Base-by-base conservation (phyloP, 2,888 invertebrate genomes). In the Drosophila prostipennis region DNA sequence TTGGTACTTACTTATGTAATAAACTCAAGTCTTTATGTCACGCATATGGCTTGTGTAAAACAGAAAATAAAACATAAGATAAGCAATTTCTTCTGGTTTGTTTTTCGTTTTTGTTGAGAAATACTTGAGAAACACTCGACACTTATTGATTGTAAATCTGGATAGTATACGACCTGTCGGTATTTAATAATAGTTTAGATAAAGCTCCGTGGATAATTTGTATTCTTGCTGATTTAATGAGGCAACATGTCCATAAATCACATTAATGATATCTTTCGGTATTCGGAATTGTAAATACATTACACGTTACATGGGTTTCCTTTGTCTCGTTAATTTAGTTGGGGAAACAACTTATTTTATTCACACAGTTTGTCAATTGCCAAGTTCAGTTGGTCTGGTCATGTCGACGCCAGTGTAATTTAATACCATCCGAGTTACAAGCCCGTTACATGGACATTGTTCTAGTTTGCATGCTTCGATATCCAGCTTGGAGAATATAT, bases 321-420 rank as follows among this genome's bases (percentile, higher is more conserved):
- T 61, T 46, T 51, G 51, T 51, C 19, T 51, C 13, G 29, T 32
- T 32, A 45, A 32, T 52, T 64, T 8, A 34, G 43, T 54, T 11
- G 6, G n/a, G 14, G n/a, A 23, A 54, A 58, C 32, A 58, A 23
- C 32, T 32, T 14, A 51, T 0, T 51, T 51, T 37, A 65, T 67
- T 51, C 42, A 19, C 64, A 49, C 51, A 52, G 11, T 65, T 32
- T 32, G 46, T 46, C 36, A 36, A 34, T 32, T 32, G 45, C 40
- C 36, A 36, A 36, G 29, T 34, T 40, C 6, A 16, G n/a, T 29
- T 34, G 48, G 34, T 39, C 32, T 45, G 34, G 37, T 10, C 34
- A 59, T 39, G 59, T 59, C 56, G 63, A 48, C 40, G 64, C 53
- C 74, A 70, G 59, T 74, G 71, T 63, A 74, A 79, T 60, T 79